A percentile compares a stretch with the other conserved stretches of the same genome.
These are phyloP conservation scores for Rotaria socialis DNA, from an alignment of 2,888 invertebrate genomes.

Conservation along the genomic window DNA sequence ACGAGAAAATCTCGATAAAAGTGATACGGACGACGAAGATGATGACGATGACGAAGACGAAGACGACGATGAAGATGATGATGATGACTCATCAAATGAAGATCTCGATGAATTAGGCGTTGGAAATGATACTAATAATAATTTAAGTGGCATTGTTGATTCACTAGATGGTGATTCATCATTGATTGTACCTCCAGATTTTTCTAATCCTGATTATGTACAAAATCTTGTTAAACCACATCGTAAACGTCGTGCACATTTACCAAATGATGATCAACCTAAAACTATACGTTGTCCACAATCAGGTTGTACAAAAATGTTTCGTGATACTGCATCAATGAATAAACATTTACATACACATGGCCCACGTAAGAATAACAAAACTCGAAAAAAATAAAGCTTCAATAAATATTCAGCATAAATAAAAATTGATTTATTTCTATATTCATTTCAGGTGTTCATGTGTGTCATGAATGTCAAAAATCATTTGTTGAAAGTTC, in stretches of 20 bases:
- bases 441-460: slow-evolving; percentile 63
- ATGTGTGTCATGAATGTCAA: slow-evolving; percentile 93
- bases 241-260: slow-evolving; percentile 28
- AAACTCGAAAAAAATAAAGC: neutral
- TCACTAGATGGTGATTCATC: neutral
- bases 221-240: slow-evolving; percentile 33
- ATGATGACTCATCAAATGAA: neutral
- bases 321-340: slow-evolving; percentile 92
- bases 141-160: neutral
- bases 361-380: slow-evolving; percentile 68
- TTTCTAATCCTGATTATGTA: slow-evolving; percentile 27
- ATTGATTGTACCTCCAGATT: slow-evolving; percentile 23
- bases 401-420: too few species aligned
- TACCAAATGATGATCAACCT: slow-evolving; percentile 25
- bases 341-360: slow-evolving; percentile 92
- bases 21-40: neutral
- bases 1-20: neutral
- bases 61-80: neutral
- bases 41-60: neutral
- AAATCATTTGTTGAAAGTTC: slow-evolving; percentile 96
- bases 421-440: neutral
- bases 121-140: slow-evolving; percentile 25
- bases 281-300: slow-evolving; percentile 42
- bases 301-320: slow-evolving; percentile 84
- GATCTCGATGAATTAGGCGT: slow-evolving; percentile 15